phyloP scores from a whole-genome alignment of 2,113 vertebrate species.

The Carassius auratus region DNA sequence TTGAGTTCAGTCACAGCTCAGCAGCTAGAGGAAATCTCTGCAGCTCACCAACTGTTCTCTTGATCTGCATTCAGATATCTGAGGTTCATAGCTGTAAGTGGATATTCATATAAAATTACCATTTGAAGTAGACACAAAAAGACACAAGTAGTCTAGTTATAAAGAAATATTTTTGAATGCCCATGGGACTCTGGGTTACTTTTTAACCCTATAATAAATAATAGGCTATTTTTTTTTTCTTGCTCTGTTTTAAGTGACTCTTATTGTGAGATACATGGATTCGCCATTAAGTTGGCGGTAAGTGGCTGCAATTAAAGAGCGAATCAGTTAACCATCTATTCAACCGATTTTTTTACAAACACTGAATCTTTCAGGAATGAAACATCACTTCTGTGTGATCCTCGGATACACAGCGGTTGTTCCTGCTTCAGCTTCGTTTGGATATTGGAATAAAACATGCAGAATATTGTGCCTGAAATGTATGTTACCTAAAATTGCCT shows the following conservation, averaged over 20 bases:
- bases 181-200: background rate
- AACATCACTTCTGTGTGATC: no score
- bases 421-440: no score
- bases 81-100: background rate
- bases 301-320: background rate
- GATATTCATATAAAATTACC: background rate
- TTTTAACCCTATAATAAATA: background rate
- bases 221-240: background rate
- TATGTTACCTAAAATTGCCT: no score
- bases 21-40: constrained; percentile 45
- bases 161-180: background rate
- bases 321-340: background rate
- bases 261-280: background rate
- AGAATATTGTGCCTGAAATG: no score
- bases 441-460: no score
- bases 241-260: background rate
- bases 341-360: background rate
- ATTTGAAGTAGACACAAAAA: background rate
- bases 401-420: no score
- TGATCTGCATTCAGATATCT: constrained; percentile 1
- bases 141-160: no score
- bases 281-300: background rate
- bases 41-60: constrained; percentile 42
- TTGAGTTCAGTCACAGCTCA: constrained; percentile 44
- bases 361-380: no score